These are phyloP conservation scores for Phoeniculus purpureus DNA, from an alignment of 2,797 vertebrate species.

Conservation along the genomic window DNA sequence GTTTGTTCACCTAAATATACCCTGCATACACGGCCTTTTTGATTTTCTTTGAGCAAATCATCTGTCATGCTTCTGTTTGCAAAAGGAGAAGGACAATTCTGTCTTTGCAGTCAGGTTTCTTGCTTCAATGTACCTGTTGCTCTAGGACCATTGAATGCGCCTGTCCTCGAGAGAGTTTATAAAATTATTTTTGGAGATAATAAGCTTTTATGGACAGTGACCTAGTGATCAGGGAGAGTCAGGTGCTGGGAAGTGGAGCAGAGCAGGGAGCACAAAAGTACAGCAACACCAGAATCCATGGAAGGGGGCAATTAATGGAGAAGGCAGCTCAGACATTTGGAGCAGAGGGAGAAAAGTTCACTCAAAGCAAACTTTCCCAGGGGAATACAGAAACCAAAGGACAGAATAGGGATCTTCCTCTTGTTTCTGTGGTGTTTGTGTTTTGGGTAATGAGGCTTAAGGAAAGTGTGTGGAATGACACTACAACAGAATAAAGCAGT, in stretches of 20 bases:
- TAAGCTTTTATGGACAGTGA: neutral
- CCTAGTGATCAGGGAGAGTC: too few species aligned
- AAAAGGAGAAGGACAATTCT: neutral
- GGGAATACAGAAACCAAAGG: neutral
- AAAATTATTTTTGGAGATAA: neutral
- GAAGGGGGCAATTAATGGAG: rapidly evolving
- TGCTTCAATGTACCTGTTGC: neutral
- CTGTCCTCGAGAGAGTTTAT: neutral
- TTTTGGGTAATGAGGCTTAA: neutral
- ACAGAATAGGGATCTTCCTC: neutral
- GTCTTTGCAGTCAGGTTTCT: neutral
- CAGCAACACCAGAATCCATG: neutral
- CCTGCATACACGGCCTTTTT: neutral
- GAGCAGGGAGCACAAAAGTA: neutral
- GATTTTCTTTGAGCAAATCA: neutral
- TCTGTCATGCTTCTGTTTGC: neutral
- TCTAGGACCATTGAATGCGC: neutral
- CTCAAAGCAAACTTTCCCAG: neutral
- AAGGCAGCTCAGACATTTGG: neutral
- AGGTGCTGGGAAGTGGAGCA: neutral
- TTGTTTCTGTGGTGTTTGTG: neutral
- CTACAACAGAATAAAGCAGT: neutral
- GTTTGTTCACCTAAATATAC: neutral
- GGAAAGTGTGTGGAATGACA: neutral
- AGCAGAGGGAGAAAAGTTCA: neutral